phyloP scores from a whole-genome alignment of 2,888 invertebrate species.

The Oscheius sp. region DNA sequence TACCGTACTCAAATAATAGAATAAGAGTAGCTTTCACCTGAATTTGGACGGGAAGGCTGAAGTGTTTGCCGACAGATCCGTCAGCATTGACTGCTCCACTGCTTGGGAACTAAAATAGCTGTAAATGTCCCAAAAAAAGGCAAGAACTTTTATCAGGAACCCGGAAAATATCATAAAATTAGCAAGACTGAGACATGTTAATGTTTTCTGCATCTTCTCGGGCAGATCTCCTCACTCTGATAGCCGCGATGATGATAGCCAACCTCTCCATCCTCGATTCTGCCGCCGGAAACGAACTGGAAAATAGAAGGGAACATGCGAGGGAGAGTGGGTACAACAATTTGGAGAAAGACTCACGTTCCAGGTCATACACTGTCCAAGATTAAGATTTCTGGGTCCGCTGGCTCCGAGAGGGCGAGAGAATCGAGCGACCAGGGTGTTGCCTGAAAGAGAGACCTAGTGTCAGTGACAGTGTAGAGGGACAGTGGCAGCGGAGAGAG shows the following conservation, averaged over 20 bases:
- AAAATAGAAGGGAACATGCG: conserved; percentile 12
- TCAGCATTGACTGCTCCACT: conserved; percentile 8
- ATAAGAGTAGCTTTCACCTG: not conserved
- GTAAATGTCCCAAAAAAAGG: not conserved
- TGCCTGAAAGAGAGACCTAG: conserved; percentile 40
- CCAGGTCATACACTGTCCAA: conserved; percentile 49
- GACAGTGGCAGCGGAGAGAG: too few species aligned
- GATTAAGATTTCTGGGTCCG: conserved; percentile 27
- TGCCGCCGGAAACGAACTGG: conserved; percentile 51
- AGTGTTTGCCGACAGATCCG: conserved; percentile 8
- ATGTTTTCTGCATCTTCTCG: conserved; percentile 44
- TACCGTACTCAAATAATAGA: too few species aligned
- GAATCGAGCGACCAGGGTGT: conserved; percentile 48
- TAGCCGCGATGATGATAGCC: conserved; percentile 44
- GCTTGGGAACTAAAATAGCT: not conserved
- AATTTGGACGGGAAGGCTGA: conserved; percentile 3
- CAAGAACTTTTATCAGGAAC: conserved; percentile 7
- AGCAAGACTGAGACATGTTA: conserved; percentile 5
- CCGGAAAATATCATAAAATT: conserved; percentile 7
- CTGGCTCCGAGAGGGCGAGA: conserved; percentile 44
- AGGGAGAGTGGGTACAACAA: conserved; percentile 3
- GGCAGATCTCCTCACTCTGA: conserved; percentile 42
- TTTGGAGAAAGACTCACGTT: conserved; percentile 45
- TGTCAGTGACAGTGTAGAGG: not conserved
- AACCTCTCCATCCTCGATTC: conserved; percentile 48